These are phyloP conservation scores for Mobula birostris DNA, from an alignment of 2,113 vertebrate species.

Conservation along the genomic window DNA sequence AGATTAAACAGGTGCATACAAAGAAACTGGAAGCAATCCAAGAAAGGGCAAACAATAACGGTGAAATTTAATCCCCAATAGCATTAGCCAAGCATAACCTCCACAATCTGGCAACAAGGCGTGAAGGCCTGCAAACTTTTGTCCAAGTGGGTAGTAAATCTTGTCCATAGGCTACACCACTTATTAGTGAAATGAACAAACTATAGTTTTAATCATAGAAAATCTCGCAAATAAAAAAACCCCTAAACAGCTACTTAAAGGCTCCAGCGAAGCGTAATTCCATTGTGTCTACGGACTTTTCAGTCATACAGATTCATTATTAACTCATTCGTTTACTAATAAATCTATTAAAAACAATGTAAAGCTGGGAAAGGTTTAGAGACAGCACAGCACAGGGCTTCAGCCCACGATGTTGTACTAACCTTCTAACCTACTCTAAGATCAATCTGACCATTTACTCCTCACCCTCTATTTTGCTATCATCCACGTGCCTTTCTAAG, in stretches of 20 bases:
- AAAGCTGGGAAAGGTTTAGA: not conserved
- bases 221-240: conserved; percentile 18
- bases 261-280: conserved; percentile 6
- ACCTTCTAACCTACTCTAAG: too few relatives aligned
- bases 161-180: conserved; percentile 28
- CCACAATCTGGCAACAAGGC: conserved; percentile 26
- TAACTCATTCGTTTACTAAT: conserved; percentile 1
- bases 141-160: not conserved
- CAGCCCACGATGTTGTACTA: too few relatives aligned
- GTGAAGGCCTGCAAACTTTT: not conserved
- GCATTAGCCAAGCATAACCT: not conserved
- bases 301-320: conserved; percentile 3
- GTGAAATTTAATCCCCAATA: not conserved
- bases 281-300: conserved; percentile 13
- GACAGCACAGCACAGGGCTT: too few relatives aligned
- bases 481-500: too few relatives aligned
- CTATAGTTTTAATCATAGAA: not conserved
- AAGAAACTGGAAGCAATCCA: conserved; percentile 17
- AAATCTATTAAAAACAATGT: not conserved
- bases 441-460: too few relatives aligned
- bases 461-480: too few relatives aligned
- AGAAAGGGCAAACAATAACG: not conserved
- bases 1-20: not conserved
- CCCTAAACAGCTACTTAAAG: conserved; percentile 21
- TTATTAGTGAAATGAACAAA: conserved; percentile 31